Base-by-base conservation (phyloP, 2,888 invertebrate species). In the Actias luna region DNA sequence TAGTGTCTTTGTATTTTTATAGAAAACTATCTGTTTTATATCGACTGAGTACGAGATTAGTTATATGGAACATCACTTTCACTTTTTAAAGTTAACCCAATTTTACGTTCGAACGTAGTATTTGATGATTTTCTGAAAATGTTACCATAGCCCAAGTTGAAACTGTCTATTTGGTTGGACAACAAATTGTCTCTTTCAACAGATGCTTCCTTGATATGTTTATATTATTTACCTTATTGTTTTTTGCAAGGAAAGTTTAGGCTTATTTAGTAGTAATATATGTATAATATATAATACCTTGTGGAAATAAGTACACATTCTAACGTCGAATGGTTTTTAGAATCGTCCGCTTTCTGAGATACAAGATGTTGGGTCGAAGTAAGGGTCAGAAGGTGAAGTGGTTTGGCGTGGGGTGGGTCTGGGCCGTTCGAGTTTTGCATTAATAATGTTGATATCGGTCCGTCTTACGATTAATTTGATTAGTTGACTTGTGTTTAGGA, bases 391-490 rank as follows among this genome's bases (percentile, higher is more conserved):
- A 70, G 70, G 73, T 64, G 68, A 66, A 61, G 42, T 63, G 66
- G 70, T 63, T 68, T 46, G 64, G 70, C 65, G 76, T 72, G 74
- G 72, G 77, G 71, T 62, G 69, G 72, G 70, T 71, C 66, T 67
- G 72, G 77, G 76, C 76, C 75, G 77, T 76, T 81, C 74, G 81
- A 79, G 85, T 80, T 88, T 85, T 92, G 91, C 90, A 92, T 92
- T 90, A 93, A 91, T 93, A 93, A 93, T 93, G 88, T 87, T 88
- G 89, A 85, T 91, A 90, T 91, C 88, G 85, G 87, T 78, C 84
- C 78, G 84, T 81, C 82, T 89, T 80, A 78, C 86, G 86, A 89
- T 91, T 90, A 92, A 90, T 90, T 90, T 88, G 88, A 92, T 92
- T 90, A 91, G 85, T 88, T 88, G 64, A 64, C 64, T 64, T 64